Conservation (phyloP, 2,888 invertebrate genomes). For the Biston betularia region DNA sequence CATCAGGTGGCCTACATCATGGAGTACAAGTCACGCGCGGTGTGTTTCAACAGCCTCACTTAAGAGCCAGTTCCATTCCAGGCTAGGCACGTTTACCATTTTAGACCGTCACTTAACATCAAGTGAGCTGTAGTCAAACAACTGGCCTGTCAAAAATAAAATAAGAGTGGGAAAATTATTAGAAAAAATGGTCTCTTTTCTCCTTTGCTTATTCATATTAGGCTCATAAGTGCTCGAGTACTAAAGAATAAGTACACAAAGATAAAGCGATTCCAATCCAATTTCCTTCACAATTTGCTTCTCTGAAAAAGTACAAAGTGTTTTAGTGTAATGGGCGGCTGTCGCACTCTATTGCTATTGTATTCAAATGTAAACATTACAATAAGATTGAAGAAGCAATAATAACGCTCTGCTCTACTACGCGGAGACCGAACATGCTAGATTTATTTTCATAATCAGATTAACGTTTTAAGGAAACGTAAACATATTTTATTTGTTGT, state of each 20-base stretch:
- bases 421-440: conserved; percentile 9
- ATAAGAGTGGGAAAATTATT: too few relatives aligned
- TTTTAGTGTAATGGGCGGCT: conserved; percentile 24
- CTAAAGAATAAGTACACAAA: conserved; percentile 17
- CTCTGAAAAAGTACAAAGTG: conserved; percentile 26
- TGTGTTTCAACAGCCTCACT: too few relatives aligned
- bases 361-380: conserved; percentile 37
- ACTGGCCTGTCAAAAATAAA: too few relatives aligned
- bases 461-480: background rate
- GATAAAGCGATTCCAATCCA: conserved; percentile 22
- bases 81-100: too few relatives aligned
- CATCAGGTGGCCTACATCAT: too few relatives aligned
- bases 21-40: too few relatives aligned
- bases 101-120: too few relatives aligned
- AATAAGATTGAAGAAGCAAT: conserved; percentile 35
- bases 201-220: background rate
- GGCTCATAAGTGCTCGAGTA: conserved; percentile 5
- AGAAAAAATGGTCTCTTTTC: background rate
- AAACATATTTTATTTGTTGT: background rate
- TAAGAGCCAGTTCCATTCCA: too few relatives aligned
- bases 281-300: conserved; percentile 17
- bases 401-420: conserved; percentile 41
- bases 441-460: background rate
- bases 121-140: too few relatives aligned
- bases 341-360: conserved; percentile 21